Evolutionary conservation across 2,888 invertebrate genomes (phyloP).

Genomic region (Idaea dimidiata): DNA sequence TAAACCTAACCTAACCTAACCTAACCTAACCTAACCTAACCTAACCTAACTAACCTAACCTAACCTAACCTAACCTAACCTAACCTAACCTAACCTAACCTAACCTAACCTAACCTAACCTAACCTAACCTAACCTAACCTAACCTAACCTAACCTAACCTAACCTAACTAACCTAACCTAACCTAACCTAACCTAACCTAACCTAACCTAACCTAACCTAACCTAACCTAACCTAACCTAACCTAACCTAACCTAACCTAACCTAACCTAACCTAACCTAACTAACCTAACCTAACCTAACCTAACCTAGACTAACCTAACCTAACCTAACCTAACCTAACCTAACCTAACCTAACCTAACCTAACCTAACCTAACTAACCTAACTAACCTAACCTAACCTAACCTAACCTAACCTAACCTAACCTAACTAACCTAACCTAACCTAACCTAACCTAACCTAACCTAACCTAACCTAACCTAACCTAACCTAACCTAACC

Average conservation of each 20-base stretch:
- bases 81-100: constrained; percentile 25
- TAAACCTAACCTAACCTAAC: constrained; percentile 21
- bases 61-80: constrained; percentile 25
- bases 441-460: constrained; percentile 1
- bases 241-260: constrained; percentile 18
- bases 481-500: constrained; percentile 21
- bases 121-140: constrained; percentile 26
- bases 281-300: constrained; percentile 11
- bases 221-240: constrained; percentile 17
- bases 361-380: constrained; percentile 7
- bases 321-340: constrained; percentile 22
- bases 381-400: constrained; percentile 18
- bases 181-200: constrained; percentile 27
- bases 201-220: constrained; percentile 30
- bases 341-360: constrained; percentile 14
- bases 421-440: not conserved
- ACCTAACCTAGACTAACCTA: constrained; percentile 22
- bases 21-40: constrained; percentile 24
- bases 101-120: constrained; percentile 27
- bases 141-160: constrained; percentile 27
- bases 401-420: constrained; percentile 16
- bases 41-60: constrained; percentile 23
- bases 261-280: constrained; percentile 22
- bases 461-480: constrained; percentile 5
- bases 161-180: constrained; percentile 27